These are phyloP conservation scores for Cantharis nigra DNA, from an alignment of 2,888 invertebrate genomes.

Conservation along the genomic window DNA sequence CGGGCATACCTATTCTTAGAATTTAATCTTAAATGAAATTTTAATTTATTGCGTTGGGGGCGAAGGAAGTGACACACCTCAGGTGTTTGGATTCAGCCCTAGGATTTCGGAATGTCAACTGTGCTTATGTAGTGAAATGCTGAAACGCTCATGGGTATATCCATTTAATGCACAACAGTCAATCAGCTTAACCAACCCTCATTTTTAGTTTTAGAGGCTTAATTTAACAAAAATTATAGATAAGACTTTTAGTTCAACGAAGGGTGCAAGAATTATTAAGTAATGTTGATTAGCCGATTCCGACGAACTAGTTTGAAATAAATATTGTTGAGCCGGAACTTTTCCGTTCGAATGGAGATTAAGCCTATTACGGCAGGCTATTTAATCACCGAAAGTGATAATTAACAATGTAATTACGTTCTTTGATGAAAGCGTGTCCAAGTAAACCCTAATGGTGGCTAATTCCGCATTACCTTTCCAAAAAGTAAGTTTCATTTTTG, in stretches of 20 bases:
- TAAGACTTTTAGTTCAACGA: neutral
- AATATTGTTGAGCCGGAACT: neutral
- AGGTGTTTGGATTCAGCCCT: neutral
- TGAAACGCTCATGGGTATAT: neutral
- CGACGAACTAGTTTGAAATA: neutral
- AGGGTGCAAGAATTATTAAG: neutral
- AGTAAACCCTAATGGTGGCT: neutral
- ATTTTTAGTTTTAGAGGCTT: neutral
- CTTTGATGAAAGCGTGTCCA: neutral
- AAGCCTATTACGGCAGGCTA: neutral
- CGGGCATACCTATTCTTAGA: neutral
- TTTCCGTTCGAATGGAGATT: neutral
- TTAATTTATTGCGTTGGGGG: neutral
- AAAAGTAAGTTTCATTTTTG: too few relatives aligned
- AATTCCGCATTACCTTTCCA: neutral
- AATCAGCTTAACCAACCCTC: neutral
- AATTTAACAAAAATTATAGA: neutral
- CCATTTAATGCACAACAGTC: neutral
- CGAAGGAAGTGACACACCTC: neutral
- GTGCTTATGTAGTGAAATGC: slow-evolving; percentile 15
- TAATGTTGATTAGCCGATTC: neutral
- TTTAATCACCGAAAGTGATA: neutral
- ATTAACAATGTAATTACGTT: neutral
- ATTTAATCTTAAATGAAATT: neutral
- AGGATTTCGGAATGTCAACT: neutral